Conservation (phyloP, 2,113 vertebrate species). For the Chaetorhynchus papuensis region DNA sequence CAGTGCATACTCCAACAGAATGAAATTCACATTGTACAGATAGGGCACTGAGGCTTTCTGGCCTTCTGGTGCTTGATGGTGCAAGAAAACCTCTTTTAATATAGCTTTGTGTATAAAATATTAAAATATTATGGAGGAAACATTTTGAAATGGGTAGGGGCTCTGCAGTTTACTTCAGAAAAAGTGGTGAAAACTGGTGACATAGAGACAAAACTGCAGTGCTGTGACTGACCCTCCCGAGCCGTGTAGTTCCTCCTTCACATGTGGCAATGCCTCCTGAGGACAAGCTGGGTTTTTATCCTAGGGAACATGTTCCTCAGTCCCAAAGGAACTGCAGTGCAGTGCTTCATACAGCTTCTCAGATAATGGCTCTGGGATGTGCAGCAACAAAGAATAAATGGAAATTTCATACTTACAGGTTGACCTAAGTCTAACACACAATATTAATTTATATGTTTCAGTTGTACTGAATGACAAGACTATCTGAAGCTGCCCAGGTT, state of each 20-base stretch:
- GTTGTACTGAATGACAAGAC: background rate
- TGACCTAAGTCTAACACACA: background rate
- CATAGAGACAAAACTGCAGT: background rate
- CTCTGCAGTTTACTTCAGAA: background rate
- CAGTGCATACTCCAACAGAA: background rate
- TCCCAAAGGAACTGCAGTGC: background rate
- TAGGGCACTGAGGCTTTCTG: background rate
- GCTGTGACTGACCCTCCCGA: background rate
- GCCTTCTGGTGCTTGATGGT: background rate
- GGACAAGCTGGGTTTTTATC: background rate
- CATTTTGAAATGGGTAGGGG: background rate
- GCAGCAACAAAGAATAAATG: background rate
- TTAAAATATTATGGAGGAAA: background rate
- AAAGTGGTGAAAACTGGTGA: background rate
- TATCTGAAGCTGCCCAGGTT: background rate
- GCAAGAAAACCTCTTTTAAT: background rate
- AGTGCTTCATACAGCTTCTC: background rate
- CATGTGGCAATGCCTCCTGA: background rate
- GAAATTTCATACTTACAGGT: background rate
- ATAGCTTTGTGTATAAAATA: background rate
- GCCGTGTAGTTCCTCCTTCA: background rate
- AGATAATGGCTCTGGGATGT: background rate
- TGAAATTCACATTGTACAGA: background rate
- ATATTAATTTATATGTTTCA: background rate
- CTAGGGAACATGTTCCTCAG: background rate